Base-by-base conservation (phyloP, 2,113 vertebrate species). In the Lepus timidus region DNA sequence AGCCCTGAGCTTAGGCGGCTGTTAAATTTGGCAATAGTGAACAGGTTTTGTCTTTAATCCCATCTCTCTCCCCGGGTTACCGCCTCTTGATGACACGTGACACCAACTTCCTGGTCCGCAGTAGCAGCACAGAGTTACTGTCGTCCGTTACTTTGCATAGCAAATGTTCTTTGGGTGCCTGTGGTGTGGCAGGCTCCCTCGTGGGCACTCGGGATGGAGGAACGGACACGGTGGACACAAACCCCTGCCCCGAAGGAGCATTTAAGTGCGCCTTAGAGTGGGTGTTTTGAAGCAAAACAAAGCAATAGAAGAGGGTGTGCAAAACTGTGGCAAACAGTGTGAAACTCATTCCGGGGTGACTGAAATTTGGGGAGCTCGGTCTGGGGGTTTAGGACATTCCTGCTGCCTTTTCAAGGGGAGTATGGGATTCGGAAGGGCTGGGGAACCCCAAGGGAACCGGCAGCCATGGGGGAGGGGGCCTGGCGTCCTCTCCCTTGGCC, bases 341-440 rank as follows among this genome's bases (percentile, higher is more conserved):
- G 62, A 49, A 61, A 12, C 6, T 65, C 62, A 55, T 64, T 91
- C 1, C 1, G 55, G 44, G 33, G 78, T 29, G 55, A 75, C 44
- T 90, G 20, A 67, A 70, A 76, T 76, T 83, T 93, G 64, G 82
- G 88, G 55, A 67, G 36, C 73, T 49, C 82, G 62, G 71, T 61
- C 85, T 90, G 20, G 52, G 6, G 20, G 27, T 55, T 80, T n/a
- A 80, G 83, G 90, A 33, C 65, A 49, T 31, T 71, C 9, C 19
- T 1, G 11, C 39, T 58, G 33, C 67, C 83, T 91, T 78, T 58
- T n/a, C 5, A 1, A 27, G 13, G 31, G 31, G 27, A 44, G 76
- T 8, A 70, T 51, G n/a, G 22, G 31, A 52, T n/a, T 79, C 82
- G 49, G 19, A 36, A 52, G 70, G 62, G 25, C 7, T 16, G 51